These are phyloP conservation scores for Tiphia femorata DNA, from an alignment of 2,888 invertebrate species.

Conservation along the genomic window DNA sequence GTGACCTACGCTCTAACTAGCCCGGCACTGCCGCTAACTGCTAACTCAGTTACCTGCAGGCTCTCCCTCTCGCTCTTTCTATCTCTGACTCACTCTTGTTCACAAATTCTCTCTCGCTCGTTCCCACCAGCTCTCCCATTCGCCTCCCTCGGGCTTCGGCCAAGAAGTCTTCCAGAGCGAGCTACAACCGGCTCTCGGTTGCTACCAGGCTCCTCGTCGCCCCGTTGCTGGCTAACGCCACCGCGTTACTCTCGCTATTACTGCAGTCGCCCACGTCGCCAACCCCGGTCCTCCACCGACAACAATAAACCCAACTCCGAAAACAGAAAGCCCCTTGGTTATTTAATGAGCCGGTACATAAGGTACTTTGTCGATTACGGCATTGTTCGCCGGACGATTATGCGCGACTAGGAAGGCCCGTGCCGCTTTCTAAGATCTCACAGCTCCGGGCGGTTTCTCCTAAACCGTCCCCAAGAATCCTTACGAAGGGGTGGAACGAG, in stretches of 20 bases:
- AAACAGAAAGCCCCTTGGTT: conserved; percentile 51
- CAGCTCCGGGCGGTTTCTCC: conserved; percentile 29
- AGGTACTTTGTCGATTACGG: conserved; percentile 54
- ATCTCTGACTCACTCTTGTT: conserved; percentile 5
- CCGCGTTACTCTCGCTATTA: not conserved
- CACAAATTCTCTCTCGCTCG: conserved; percentile 4
- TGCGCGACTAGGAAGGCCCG: conserved; percentile 20
- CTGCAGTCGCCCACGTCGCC: not conserved
- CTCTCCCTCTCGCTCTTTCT: conserved; percentile 13
- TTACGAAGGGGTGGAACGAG: no score
- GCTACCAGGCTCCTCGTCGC: no score
- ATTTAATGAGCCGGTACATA: conserved; percentile 54
- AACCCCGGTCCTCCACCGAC: conserved; percentile 26
- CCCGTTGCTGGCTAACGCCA: not conserved
- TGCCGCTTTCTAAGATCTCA: conserved; percentile 30
- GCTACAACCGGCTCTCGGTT: no score
- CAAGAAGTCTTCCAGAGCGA: no score
- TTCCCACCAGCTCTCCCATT: not conserved
- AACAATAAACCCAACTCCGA: conserved; percentile 52
- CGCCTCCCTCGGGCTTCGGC: not conserved
- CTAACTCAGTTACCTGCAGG: conserved; percentile 56
- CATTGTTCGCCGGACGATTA: conserved; percentile 40
- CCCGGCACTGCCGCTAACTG: conserved; percentile 54
- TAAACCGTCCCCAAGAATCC: no score
- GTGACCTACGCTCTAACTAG: conserved; percentile 61